Base-by-base conservation (phyloP, 1,140 invertebrate genomes). In the Penaeus japonicus region DNA sequence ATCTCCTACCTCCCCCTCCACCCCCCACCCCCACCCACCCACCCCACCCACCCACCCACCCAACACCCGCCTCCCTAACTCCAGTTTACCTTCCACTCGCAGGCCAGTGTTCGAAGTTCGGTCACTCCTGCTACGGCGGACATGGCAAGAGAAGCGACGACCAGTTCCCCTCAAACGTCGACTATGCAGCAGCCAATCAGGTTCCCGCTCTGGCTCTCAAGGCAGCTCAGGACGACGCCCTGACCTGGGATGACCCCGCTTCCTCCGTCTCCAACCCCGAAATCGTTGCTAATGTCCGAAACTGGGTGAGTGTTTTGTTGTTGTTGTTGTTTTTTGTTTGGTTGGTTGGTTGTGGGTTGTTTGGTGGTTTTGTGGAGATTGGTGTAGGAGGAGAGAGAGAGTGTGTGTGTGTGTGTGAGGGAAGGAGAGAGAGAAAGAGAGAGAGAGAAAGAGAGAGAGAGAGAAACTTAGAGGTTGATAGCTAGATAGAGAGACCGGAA, bases 41-140 rank as follows among this genome's bases (percentile, higher is more conserved):
- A 3, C 20, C 27, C 70, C 4, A 27, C 70, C 15, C 12, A 18
- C 35, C 20, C 35, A 65, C 12, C 27, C 39, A 2, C 15, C n/a
- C 22, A n/a, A n/a, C n/a, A n/a, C n/a, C n/a, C n/a, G n/a, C 22
- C 35, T 57, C 54, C 55, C 24, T 81, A 24, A 54, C 18, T n/a
- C 62, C 81, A 1, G 22, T 62, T 30, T 62, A 7, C n/a, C n/a
- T 35, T 84, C 17, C 22, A 17, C 24, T 24, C 20, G 35, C 80
- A 88, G 87, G 80, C 62, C 77, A 70, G 20, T 88, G 87, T 55
- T 88, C 87, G 27, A 80, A 88, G 80, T 88, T 83, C 80, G 87
- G 87, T 24, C 87, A 88, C 80, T 88, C 87, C 15, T 88, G 87
- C 15, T 88, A 83, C 54, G 86, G 86, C 39, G 87, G 80, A 17